Base-by-base conservation (phyloP, 2,113 vertebrate genomes). In the Condylura cristata region DNA sequence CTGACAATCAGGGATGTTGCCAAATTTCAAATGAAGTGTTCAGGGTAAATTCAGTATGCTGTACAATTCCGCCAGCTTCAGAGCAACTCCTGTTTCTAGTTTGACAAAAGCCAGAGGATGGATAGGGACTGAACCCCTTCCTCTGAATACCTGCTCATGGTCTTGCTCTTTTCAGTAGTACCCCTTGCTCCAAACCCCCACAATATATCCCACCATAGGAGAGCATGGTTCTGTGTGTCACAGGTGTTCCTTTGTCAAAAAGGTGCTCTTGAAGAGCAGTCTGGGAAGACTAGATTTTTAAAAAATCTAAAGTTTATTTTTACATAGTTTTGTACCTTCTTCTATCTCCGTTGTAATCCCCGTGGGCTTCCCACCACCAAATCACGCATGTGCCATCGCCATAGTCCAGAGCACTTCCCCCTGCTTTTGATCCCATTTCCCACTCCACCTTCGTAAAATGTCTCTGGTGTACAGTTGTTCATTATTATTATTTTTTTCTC, bases 11-110 rank as follows among this genome's bases (percentile, higher is more conserved):
- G 41, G 37, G 79, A 53, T 90, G 79, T 88, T 96, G 92, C 95
- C 95, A 96, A 95, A 96, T 96, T 95, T 93, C 86, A 96, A 95
- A 96, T 97, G 94, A 92, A 97, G 63, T 95, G 86, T 95, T 84
- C 72, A 66, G 72, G 95, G 93, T 95, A 94, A 96, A 97, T 96
- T 95, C 91, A 97, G 53, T 96, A 96, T 95, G 86, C 84, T 86
- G 63, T 88, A 88, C 74, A 89, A 89, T 96, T 96, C 71, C 56
- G 76, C 94, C 44, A 48, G 78, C 74, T 82, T 87, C 53, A 63
- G 44, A 90, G 46, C 48, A 86, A 83, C 70, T 95, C n/a, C 46
- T 75, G 70, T 51, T 92, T 96, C 93, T 91, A 74, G n/a, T 96
- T 95, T n/a, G 94, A 60, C 65, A 66, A 95, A 65, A 93, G 41